Conservation (phyloP, 30 jellyfish, hydroid and myxozoan genomes). For the Mastigias papua region DNA sequence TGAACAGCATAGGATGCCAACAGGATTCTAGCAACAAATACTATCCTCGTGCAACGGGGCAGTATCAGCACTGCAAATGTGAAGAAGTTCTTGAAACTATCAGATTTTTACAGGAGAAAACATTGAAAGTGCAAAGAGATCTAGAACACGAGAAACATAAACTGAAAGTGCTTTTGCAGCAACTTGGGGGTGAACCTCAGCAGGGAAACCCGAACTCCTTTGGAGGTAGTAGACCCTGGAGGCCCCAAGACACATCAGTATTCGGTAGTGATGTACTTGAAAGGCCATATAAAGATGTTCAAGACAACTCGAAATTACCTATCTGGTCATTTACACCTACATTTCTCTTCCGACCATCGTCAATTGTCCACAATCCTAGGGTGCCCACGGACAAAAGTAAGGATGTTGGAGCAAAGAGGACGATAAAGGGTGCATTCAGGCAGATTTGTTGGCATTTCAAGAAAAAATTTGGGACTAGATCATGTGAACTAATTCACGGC, state of each 20-base stretch:
- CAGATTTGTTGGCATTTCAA: conserved; percentile 16
- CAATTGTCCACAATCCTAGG: background rate
- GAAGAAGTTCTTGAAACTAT: conserved; percentile 7
- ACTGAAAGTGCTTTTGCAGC: background rate
- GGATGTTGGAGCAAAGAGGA: background rate
- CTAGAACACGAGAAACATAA: background rate
- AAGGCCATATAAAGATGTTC: background rate
- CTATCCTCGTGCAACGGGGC: background rate
- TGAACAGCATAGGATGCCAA: background rate
- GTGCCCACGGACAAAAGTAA: background rate
- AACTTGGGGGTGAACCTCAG: background rate
- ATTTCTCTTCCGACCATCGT: conserved; percentile 16
- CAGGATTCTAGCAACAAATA: too few species aligned
- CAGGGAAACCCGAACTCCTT: too few species aligned
- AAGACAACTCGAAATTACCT: conserved; percentile 9
- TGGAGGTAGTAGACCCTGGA: background rate
- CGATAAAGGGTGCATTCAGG: background rate
- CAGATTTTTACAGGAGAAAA: background rate
- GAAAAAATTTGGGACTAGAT: background rate
- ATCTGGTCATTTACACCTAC: conserved; percentile 33
- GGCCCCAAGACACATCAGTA: background rate
- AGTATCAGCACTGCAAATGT: background rate
- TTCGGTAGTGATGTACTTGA: background rate
- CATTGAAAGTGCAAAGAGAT: background rate
- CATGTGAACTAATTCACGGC: conserved; percentile 56